Base-by-base conservation (phyloP, 1,140 invertebrate genomes). In the Zaprionus africanus region DNA sequence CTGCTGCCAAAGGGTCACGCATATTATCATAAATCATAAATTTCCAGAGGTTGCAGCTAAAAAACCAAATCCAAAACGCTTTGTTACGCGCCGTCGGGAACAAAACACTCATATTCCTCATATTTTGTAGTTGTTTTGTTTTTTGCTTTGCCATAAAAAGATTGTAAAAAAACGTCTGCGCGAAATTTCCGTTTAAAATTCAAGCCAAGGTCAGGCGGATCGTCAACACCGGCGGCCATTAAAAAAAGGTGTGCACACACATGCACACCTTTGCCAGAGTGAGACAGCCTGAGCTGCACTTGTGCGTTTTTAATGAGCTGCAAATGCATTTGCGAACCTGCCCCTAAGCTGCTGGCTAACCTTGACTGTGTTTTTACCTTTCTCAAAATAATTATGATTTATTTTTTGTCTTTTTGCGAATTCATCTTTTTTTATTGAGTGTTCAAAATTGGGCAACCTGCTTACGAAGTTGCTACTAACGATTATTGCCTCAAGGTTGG, bases 1-100 rank as follows among this genome's bases (percentile, higher is more conserved):
- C 46, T 69, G 82, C 67, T 81, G 81, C 85, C 76, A 88, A 88
- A 90, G 85, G 85, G 84, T 82, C 83, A 87, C 84, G 87, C 79
- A 63, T 59, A 65, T 85, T 74, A 69, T 81, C 85, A 76, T 92
- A 92, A 91, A 92, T 92, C 83, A 92, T 92, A 92, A 81, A 88
- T 88, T 91, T 87, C 69, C 74, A 80, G 76, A 75, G 79, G 60
- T 67, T 76, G 65, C 66, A 57, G 71, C 76, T 90, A 79, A 88
- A 88, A 90, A 90, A 90, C 81, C 81, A 90, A 85, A 88, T 76
- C 76, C 76, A 84, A 88, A 85, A 90, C 74, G 56, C 65, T 85
- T 88, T 64, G 78, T 78, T 80, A 76, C 85, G 85, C 84, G 69
- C 81, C 75, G 69, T 79, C 70, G 49, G 74, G 69, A 60, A 9